Percentiles rank a stretch among this genome's conserved stretches.
phyloP scores from a whole-genome alignment of 1,140 invertebrate species.

The Rhagoletis zephyria region DNA sequence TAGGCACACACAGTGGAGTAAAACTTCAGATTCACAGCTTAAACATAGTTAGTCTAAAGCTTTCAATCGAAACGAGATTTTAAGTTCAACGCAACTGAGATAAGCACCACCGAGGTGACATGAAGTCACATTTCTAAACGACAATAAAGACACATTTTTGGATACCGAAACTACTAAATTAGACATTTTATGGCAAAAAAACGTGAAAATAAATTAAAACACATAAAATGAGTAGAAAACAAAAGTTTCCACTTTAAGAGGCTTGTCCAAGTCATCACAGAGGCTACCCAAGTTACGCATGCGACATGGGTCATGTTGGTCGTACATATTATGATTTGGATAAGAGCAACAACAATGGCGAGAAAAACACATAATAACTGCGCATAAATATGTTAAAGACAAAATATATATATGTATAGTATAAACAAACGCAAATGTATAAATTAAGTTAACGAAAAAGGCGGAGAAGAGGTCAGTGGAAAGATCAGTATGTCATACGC shows the following conservation, averaged over 20 bases:
- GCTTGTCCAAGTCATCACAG: not conserved
- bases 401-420: not conserved
- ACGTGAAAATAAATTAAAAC: not conserved
- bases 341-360: not conserved
- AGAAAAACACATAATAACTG: not conserved
- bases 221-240: not conserved
- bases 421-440: not conserved
- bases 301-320: not conserved
- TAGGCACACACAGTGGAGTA: not conserved
- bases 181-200: constrained; percentile 19
- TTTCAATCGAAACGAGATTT: not conserved
- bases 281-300: constrained; percentile 45
- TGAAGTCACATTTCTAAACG: not conserved
- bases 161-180: constrained; percentile 39
- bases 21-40: not conserved
- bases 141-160: constrained; percentile 46
- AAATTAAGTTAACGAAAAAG: constrained; percentile 28
- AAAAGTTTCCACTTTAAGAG: not conserved
- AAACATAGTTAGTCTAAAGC: not conserved
- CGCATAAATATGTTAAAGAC: not conserved
- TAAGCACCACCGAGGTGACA: constrained; percentile 7
- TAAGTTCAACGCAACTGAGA: not conserved
- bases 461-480: not conserved
- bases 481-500: not conserved
- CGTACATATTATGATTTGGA: not conserved